Evolutionary conservation across 1,140 invertebrate genomes (phyloP).

Genomic region (Latrodectus geometricus): DNA sequence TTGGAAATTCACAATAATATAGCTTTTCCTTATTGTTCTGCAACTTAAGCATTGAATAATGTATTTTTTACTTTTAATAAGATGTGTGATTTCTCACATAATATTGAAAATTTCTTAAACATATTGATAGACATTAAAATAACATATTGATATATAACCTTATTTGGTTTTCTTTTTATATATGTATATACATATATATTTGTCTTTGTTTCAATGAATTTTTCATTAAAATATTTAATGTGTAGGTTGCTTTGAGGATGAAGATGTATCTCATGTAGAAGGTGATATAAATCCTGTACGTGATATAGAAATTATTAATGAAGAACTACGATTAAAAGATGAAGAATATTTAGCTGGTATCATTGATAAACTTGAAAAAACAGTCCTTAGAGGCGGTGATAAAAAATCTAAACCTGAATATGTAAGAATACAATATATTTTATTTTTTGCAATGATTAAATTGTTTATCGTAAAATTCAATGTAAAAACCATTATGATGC

Average conservation of each 20-base stretch:
- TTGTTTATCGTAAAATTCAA: too few species aligned
- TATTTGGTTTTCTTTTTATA: too few species aligned
- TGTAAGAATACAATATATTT: conserved; percentile 74
- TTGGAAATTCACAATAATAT: too few species aligned
- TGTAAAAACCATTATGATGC: too few species aligned
- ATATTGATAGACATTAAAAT: too few species aligned
- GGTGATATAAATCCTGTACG: conserved; percentile 97
- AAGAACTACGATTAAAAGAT: conserved; percentile 96
- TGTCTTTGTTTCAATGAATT: not conserved
- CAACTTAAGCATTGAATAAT: too few species aligned
- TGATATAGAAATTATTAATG: conserved; percentile 96
- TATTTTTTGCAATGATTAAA: not conserved
- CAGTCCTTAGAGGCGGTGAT: conserved; percentile 89
- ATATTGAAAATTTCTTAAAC: too few species aligned
- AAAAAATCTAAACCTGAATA: conserved; percentile 97
- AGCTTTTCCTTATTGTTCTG: too few species aligned
- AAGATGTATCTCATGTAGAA: conserved; percentile 97
- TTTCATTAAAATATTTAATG: not conserved
- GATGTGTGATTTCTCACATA: too few species aligned
- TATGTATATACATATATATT: too few species aligned
- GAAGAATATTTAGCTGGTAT: conserved; percentile 83
- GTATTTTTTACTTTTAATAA: too few species aligned
- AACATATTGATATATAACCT: too few species aligned
- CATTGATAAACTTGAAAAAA: conserved; percentile 89
- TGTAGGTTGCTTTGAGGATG: conserved; percentile 96